Evolutionary conservation across 2,888 invertebrate genomes (phyloP), one percentile per base, ranked within the genome.

Genomic region (Gandaritis pyraliata): DNA sequence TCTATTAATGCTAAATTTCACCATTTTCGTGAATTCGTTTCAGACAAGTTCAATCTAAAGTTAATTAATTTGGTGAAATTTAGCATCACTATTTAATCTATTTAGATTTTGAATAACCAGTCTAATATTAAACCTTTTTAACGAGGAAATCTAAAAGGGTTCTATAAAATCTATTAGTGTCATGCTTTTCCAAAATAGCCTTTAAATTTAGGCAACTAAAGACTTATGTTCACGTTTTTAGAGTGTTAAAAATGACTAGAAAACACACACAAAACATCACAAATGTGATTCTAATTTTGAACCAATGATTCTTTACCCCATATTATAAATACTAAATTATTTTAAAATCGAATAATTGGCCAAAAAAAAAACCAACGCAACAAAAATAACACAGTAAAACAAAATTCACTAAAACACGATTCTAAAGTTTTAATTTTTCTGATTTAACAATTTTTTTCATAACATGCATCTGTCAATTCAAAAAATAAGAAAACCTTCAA

Each of bases 181-280:
- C 72, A 69, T 72, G 69, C 70, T 38, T 50, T 47, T 43, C 46
- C 41, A 52, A 54, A 51, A 30, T 23, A 43, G 39, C 38, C 36
- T 43, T 50, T 48, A 46, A 2, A 61, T 30, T 48, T 33, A 38
- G 52, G 33, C 33, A 18, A 47, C 41, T 56, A 46, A 38, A 16
- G 18, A 51, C 13, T 64, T 38, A 29, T n/a, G 38, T 38, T 12
- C 57, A 64, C 43, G 56, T 56, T 47, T n/a, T 13, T 48, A 51
- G 36, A 33, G 61, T 60, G 50, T 55, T 66, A 54, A 18, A 55
- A 70, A 38, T 41, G 11, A 57, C 65, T 66, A 70, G 11, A 66
- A 71, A 54, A 60, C 66, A 53, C 65, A 64, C 64, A 68, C 66
- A 55, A 63, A 73, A 71, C 51, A 18, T 52, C 49, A 66, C 51